Evolutionary conservation across 2,113 vertebrate species (phyloP), one percentile per base, ranked within the genome.

Genomic region (Lanius collurio): DNA sequence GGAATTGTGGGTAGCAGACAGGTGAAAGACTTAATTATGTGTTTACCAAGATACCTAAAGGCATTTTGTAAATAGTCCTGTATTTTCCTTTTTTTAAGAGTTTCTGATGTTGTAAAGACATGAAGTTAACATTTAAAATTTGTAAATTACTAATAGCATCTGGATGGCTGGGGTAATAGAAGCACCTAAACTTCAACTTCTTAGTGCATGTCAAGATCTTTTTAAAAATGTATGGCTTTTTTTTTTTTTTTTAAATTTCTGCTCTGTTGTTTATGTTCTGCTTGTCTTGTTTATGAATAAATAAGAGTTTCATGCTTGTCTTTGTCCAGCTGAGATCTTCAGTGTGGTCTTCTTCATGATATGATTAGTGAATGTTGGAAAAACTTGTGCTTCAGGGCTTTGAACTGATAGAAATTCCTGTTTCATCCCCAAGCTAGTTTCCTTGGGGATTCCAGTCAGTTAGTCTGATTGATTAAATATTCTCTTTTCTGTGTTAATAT

Each of bases 161-260:
- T 39, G 27, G 5, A 22, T 70, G 33, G 18, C 22, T 70, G 19
- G n/a, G 30, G 20, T 77, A 42, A 42, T 9, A 18, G 7, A 62
- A 26, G 11, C 6, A 28, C 20, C 21, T 64, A 4, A 68, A 44
- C 49, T 49, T 52, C 28, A 41, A 2, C 2, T 64, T 67, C 2
- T 26, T 82, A 24, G 3, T 78, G 31, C n/a, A 56, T 71, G 81
- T 89, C 8, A 59, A 3, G 42, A 7, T 50, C 2, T 69, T 60
- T 64, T 65, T 1, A 35, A 74, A 87, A 87, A 44, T 19, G 0
- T 22, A 8, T 69, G 17, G 22, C 2, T 30, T 63, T 24, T 41
- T 1, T 0, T 3, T 6, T 37, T 37, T 37, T 37, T n/a, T n/a
- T n/a, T n/a, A 31, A 33, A 12, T 13, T 60, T 7, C 3, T 57